Conservation (phyloP, 1,140 invertebrate genomes). For the Sycobia sp. region DNA sequence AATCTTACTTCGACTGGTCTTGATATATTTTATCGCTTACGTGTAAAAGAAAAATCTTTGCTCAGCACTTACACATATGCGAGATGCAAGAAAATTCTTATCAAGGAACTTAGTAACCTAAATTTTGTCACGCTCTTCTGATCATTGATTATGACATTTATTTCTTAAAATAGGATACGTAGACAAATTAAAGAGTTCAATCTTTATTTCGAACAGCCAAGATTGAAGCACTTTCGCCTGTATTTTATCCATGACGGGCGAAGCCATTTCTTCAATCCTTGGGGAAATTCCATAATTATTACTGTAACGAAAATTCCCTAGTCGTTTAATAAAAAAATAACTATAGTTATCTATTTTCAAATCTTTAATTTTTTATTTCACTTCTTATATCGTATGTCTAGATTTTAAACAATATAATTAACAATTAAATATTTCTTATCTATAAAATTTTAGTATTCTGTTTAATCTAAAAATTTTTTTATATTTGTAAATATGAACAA, state of each 20-base stretch:
- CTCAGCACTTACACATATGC: too few relatives aligned
- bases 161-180: neutral
- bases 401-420: neutral
- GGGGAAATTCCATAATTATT: conserved; percentile 13
- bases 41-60: neutral
- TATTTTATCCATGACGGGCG: conserved; percentile 15
- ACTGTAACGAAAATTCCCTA: conserved; percentile 10
- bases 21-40: conserved; percentile 11
- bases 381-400: neutral
- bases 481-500: too few relatives aligned
- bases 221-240: conserved; percentile 8
- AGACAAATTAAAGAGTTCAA: neutral
- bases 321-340: neutral
- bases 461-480: neutral
- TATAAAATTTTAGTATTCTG: neutral
- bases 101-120: neutral
- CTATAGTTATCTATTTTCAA: neutral
- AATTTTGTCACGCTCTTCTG: neutral
- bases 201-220: neutral
- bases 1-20: neutral
- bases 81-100: neutral
- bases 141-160: neutral
- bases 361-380: neutral
- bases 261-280: conserved; percentile 31
- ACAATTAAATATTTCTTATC: neutral